phyloP scores from a whole-genome alignment of 1,140 invertebrate species.

The Leptinotarsa defecta region DNA sequence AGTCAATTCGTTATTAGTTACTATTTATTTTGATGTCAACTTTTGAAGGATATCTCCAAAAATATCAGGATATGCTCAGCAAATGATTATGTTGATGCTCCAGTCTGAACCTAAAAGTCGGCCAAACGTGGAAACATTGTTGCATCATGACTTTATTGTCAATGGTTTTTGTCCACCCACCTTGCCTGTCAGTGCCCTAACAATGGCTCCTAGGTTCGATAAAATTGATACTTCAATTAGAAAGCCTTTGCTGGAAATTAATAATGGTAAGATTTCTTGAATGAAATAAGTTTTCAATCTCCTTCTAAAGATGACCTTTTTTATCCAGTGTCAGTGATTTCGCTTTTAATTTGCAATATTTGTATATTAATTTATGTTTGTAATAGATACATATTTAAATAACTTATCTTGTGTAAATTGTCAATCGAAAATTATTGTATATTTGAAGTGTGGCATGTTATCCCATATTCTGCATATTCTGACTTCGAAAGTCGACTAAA shows the following conservation, averaged over 20 bases:
- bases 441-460: too few species aligned
- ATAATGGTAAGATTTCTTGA: constrained; percentile 53
- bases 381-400: too few species aligned
- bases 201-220: constrained; percentile 87
- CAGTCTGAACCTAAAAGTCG: constrained; percentile 81
- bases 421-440: too few species aligned
- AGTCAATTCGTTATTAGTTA: constrained; percentile 22
- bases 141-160: constrained; percentile 72
- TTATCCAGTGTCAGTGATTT: too few species aligned
- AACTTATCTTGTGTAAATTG: too few species aligned
- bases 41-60: constrained; percentile 69
- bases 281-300: not conserved
- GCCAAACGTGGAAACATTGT: constrained; percentile 76
- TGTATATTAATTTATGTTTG: too few species aligned
- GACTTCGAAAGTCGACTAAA: too few species aligned
- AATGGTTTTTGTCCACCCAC: constrained; percentile 79
- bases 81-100: constrained; percentile 83
- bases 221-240: constrained; percentile 62
- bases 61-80: constrained; percentile 71
- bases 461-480: too few species aligned
- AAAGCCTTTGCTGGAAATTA: constrained; percentile 72
- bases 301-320: too few species aligned
- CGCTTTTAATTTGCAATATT: too few species aligned
- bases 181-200: constrained; percentile 87
- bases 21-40: constrained; percentile 12